Evolutionary conservation across 2,113 vertebrate genomes (phyloP).

Genomic region (Syngnathus floridae): DNA sequence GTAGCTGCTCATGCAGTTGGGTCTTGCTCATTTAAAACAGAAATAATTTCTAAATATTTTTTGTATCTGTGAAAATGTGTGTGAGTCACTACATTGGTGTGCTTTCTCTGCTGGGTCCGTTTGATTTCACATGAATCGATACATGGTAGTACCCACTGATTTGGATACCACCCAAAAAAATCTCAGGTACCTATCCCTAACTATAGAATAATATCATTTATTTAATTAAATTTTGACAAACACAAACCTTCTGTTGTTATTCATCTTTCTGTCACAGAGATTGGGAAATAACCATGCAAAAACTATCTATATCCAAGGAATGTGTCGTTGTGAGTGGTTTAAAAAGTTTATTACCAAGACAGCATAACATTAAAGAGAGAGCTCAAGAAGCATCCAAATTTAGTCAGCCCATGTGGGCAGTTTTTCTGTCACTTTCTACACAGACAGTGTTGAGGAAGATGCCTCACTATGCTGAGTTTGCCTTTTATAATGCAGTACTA

Average conservation of each 20-base stretch:
- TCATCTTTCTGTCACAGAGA: slow-evolving; percentile 5
- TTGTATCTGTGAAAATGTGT: too few species aligned
- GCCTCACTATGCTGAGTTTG: not conserved
- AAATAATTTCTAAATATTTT: too few species aligned
- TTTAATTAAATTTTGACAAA: slow-evolving; percentile 5
- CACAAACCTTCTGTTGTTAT: slow-evolving; percentile 29
- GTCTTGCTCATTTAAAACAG: too few species aligned
- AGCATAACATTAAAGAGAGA: slow-evolving; percentile 33
- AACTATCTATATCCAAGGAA: slow-evolving; percentile 8
- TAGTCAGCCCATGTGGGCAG: not conserved
- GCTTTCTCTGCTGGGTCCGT: too few species aligned
- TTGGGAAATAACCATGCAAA: slow-evolving; percentile 28
- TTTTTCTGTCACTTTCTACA: not conserved
- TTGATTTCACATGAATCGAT: too few species aligned
- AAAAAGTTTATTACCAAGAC: slow-evolving; percentile 19
- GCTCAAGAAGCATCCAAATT: slow-evolving; percentile 29
- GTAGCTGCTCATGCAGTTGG: slow-evolving; percentile 14
- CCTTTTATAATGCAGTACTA: not conserved
- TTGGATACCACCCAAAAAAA: too few species aligned
- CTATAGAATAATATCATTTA: too few species aligned
- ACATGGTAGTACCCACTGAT: too few species aligned
- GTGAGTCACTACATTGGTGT: too few species aligned
- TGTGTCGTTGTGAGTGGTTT: slow-evolving; percentile 17
- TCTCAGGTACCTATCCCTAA: too few species aligned
- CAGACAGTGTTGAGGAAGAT: not conserved